phyloP scores from a whole-genome alignment of 2,888 invertebrate species.

The Crioceris asparagi region DNA sequence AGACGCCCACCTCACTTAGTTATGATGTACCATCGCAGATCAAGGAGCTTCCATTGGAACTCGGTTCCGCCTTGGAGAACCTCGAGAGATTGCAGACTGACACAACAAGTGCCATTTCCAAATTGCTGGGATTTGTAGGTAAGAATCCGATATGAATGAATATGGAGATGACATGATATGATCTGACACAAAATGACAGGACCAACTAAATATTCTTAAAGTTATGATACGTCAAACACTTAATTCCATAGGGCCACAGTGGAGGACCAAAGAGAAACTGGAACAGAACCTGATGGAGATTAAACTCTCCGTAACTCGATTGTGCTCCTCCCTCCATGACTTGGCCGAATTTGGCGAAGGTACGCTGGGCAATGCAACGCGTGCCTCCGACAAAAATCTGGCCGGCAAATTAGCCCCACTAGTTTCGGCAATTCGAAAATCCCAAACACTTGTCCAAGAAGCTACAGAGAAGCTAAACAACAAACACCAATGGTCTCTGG shows the following conservation, averaged over 20 bases:
- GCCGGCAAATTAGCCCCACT: conserved; percentile 63
- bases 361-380: conserved; percentile 74
- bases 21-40: conserved; percentile 50
- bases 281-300: conserved; percentile 73
- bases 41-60: conserved; percentile 61
- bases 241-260: conserved; percentile 58
- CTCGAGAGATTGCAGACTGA: conserved; percentile 67
- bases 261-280: conserved; percentile 71
- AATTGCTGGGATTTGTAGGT: conserved; percentile 61
- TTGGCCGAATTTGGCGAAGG: conserved; percentile 83
- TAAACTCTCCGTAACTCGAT: conserved; percentile 64
- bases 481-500: conserved; percentile 67
- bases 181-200: no score
- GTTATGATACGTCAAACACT: no score
- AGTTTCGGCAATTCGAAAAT: conserved; percentile 68
- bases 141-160: no score
- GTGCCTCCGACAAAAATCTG: conserved; percentile 67
- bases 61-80: conserved; percentile 65
- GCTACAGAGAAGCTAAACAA: conserved; percentile 66
- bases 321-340: conserved; percentile 74
- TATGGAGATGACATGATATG: no score
- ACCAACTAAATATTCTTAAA: no score
- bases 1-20: conserved; percentile 31
- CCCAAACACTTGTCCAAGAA: conserved; percentile 69
- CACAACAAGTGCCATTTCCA: conserved; percentile 71